Base-by-base conservation (phyloP, 2,888 invertebrate species). In the Cepaea hortensis region DNA sequence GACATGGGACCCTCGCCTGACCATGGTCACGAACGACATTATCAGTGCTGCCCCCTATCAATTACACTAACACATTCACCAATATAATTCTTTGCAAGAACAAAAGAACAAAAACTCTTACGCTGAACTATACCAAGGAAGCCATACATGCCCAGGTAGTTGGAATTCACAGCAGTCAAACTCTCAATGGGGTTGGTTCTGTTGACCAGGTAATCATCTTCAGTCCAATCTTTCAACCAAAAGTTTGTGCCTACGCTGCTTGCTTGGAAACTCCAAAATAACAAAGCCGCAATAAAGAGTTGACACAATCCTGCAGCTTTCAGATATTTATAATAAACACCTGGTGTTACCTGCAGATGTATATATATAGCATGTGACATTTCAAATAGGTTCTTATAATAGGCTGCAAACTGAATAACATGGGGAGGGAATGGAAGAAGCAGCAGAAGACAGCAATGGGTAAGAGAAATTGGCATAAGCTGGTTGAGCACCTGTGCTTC, bases 151-250 rank as follows among this genome's bases (percentile, higher is more conserved):
- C 61, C 50, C 20, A 88, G 75, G 82, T 86, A 88, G 18, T 62
- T 11, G 70, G 84, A 55, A 61, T 86, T 88, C 7, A 76, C 75
- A 7, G 68, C 77, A n/a, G 79, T 20, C 72, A 88, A 76, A 35
- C 48, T 61, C 62, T 84, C 65, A n/a, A 76, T 1, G 23, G 72
- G 23, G 2, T 23, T 79, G 15, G 23, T 75, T 9, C 85, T 82
- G 70, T 93, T 89, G 73, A 90, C 84, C 3, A 90, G 87, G 48
- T 90, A 81, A 0, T 89, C 87, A 88, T 94, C 94, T 72, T 93
- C 93, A 6, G 94, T 94, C 94, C 94, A 94, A 3, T 85, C 50
- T 84, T 93, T 92, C 13, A 94, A 91, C 94, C 94, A 94, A 61
- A 94, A 91, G 88, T 92, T 93, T 55, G 93, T 91, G n/a, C 87